These are phyloP conservation scores for Antitype chi DNA, from an alignment of 2,888 invertebrate genomes.

Conservation along the genomic window DNA sequence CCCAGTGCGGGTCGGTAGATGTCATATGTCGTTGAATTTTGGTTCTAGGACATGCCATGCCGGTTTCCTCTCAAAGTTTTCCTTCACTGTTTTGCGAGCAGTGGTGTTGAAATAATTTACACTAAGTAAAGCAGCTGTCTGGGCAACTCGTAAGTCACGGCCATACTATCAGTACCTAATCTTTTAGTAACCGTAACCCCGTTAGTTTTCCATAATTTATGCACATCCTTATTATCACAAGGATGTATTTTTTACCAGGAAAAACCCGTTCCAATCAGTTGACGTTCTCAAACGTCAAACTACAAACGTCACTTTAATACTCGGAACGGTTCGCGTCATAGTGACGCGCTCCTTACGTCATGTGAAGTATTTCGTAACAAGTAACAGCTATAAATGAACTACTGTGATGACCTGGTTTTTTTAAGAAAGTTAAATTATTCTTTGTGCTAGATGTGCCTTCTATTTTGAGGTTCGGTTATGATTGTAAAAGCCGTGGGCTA, in stretches of 20 bases:
- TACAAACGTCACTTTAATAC: constrained; percentile 51
- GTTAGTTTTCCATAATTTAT: constrained; percentile 6
- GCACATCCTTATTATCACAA: constrained; percentile 21
- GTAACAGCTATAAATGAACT: constrained; percentile 15
- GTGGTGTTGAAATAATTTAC: too few relatives aligned
- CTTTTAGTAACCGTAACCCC: not conserved
- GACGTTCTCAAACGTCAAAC: constrained; percentile 24
- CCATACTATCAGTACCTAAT: too few relatives aligned
- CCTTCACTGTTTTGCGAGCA: too few relatives aligned
- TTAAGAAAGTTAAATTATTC: constrained; percentile 57
- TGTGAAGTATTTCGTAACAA: constrained; percentile 44
- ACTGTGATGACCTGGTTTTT: constrained; percentile 50
- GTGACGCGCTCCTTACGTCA: constrained; percentile 49
- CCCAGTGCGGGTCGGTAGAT: too few relatives aligned
- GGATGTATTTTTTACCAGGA: constrained; percentile 29
- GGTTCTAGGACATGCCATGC: too few relatives aligned
- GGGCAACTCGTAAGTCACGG: too few relatives aligned
- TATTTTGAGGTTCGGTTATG: constrained; percentile 33
- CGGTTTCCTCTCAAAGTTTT: too few relatives aligned
- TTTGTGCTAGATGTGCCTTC: constrained; percentile 26
- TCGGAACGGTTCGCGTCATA: constrained; percentile 41
- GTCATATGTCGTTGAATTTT: too few relatives aligned
- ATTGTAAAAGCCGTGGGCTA: not conserved
- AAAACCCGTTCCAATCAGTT: constrained; percentile 25
- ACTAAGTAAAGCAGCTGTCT: rapidly evolving